phyloP scores from a whole-genome alignment of 2,888 invertebrate genomes.

The Adela reaumurella region DNA sequence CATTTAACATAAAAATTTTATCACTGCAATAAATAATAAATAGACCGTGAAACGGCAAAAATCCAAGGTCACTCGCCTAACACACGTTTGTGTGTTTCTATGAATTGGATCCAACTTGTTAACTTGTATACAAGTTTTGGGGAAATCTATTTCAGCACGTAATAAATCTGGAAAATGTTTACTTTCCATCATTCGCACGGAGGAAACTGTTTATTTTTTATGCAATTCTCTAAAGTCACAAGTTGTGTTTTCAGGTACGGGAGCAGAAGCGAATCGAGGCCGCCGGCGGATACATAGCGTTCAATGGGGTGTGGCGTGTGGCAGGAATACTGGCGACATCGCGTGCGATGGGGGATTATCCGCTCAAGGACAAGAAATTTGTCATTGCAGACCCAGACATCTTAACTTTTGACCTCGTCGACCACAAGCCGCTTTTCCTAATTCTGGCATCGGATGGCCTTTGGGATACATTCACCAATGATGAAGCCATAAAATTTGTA shows the following conservation, averaged over 20 bases:
- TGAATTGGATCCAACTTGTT: too few species aligned
- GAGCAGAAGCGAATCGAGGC: slow-evolving; percentile 90
- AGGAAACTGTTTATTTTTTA: background rate
- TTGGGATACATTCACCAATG: slow-evolving; percentile 95
- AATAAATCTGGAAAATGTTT: too few species aligned
- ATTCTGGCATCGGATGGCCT: slow-evolving; percentile 93
- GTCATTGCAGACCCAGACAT: slow-evolving; percentile 96
- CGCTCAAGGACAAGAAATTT: slow-evolving; percentile 88
- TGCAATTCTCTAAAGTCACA: background rate
- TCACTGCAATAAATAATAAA: too few species aligned
- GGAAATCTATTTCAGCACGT: too few species aligned
- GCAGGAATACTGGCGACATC: slow-evolving; percentile 94
- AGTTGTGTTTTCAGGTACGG: slow-evolving; percentile 60
- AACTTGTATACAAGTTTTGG: too few species aligned
- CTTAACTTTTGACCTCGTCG: slow-evolving; percentile 81
- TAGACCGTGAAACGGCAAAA: too few species aligned
- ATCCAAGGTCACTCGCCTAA: too few species aligned
- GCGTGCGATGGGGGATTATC: slow-evolving; percentile 92
- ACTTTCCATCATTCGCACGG: too few species aligned
- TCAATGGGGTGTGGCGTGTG: slow-evolving; percentile 95
- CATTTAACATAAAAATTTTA: too few species aligned
- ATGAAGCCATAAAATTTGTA: slow-evolving; percentile 88
- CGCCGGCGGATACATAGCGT: slow-evolving; percentile 92
- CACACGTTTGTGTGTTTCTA: too few species aligned
- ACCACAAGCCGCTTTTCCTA: slow-evolving; percentile 84